Evolutionary conservation across 2,888 invertebrate species (phyloP).

Genomic region (Nectonema munidae): DNA sequence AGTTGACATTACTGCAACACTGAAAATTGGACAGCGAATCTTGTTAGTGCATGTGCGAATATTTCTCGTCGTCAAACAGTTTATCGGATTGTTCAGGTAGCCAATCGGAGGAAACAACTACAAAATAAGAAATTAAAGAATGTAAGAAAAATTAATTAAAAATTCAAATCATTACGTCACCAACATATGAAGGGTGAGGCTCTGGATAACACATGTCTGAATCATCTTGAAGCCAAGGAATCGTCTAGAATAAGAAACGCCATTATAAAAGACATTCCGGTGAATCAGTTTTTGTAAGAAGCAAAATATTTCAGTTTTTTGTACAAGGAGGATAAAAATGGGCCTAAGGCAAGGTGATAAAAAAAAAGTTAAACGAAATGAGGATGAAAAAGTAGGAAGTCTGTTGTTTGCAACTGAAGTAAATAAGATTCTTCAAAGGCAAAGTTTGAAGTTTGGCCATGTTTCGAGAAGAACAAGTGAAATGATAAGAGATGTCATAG

Average conservation of each 20-base stretch:
- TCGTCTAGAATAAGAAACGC: slow-evolving; percentile 2
- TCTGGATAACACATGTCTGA: slow-evolving; percentile 2
- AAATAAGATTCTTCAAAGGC: too few species aligned
- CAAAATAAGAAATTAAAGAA: background rate
- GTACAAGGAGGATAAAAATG: too few species aligned
- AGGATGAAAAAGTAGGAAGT: too few species aligned
- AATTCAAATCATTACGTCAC: background rate
- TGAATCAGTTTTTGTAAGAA: too few species aligned
- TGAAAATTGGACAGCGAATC: slow-evolving; percentile 88
- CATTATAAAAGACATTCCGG: background rate
- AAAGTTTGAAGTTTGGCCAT: too few species aligned
- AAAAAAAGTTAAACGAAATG: too few species aligned
- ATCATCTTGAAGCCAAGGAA: background rate
- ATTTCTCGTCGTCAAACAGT: slow-evolving; percentile 55
- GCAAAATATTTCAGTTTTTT: too few species aligned
- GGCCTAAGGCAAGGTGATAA: too few species aligned
- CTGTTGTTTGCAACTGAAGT: too few species aligned
- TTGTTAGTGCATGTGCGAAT: slow-evolving; percentile 98
- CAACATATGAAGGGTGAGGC: slow-evolving; percentile 6
- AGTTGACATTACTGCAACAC: slow-evolving; percentile 6
- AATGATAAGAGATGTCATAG: too few species aligned
- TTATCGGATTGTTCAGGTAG: slow-evolving; percentile 68
- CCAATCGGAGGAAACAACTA: slow-evolving; percentile 54
- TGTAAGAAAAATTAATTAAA: background rate
- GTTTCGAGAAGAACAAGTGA: too few species aligned